Conservation (phyloP, 2,888 invertebrate genomes). For the Eugnorisma glareosa region DNA sequence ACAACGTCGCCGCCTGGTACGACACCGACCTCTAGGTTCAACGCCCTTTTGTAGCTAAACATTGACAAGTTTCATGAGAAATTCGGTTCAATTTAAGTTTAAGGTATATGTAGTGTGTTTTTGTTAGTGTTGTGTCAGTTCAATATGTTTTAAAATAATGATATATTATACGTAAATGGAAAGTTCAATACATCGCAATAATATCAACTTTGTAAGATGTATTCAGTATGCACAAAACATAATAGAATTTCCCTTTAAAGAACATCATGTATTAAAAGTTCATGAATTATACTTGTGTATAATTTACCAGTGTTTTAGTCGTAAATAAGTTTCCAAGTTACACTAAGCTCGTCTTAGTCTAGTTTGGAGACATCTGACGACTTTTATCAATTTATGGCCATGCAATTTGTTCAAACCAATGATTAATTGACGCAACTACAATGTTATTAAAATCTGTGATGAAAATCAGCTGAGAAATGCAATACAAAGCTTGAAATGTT, state of each 20-base stretch:
- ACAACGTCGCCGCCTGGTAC: constrained; percentile 98
- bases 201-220: constrained; percentile 31
- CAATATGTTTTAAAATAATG: constrained; percentile 31
- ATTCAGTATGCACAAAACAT: constrained; percentile 17
- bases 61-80: constrained; percentile 43
- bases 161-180: constrained; percentile 49
- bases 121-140: constrained; percentile 65
- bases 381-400: constrained; percentile 40
- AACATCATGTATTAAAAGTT: constrained; percentile 29
- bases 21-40: constrained; percentile 96
- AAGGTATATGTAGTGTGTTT: constrained; percentile 58
- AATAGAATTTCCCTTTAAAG: constrained; percentile 4
- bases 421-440: constrained; percentile 52
- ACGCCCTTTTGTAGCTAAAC: constrained; percentile 29
- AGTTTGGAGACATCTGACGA: constrained; percentile 70
- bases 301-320: constrained; percentile 52
- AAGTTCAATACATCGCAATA: constrained; percentile 11
- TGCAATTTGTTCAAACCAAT: constrained; percentile 31
- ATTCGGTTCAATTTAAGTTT: constrained; percentile 61
- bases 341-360: constrained; percentile 78
- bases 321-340: constrained; percentile 71
- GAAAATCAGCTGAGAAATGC: constrained; percentile 56
- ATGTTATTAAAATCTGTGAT: constrained; percentile 66
- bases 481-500: constrained; percentile 47
- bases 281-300: constrained; percentile 52